Percentiles rank a stretch among this genome's conserved stretches.
These are phyloP conservation scores for Antitype chi DNA, from an alignment of 2,888 invertebrate genomes.

Conservation along the genomic window DNA sequence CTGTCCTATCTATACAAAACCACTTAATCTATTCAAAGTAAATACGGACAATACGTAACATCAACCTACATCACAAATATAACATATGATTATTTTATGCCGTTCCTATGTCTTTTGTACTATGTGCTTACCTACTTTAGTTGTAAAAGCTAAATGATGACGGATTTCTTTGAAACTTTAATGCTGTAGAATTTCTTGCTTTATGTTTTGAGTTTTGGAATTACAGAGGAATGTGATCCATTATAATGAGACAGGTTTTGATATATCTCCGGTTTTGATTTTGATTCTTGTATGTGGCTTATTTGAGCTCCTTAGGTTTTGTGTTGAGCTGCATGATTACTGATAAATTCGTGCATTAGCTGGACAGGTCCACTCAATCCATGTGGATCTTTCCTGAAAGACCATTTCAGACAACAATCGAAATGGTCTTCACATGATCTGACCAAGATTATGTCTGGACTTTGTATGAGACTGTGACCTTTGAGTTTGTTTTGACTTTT, in stretches of 20 bases:
- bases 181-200: neutral
- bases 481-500: too few species aligned
- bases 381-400: too few species aligned
- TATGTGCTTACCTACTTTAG: neutral
- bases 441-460: too few species aligned
- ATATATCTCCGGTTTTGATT: neutral
- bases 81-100: slow-evolving; percentile 23
- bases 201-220: neutral
- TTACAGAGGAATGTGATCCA: slow-evolving; percentile 1
- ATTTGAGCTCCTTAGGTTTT: neutral
- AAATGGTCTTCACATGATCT: too few species aligned
- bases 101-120: slow-evolving; percentile 1
- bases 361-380: too few species aligned
- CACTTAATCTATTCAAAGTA: slow-evolving; percentile 31
- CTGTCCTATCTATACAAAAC: slow-evolving; percentile 24
- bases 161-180: slow-evolving; percentile 10
- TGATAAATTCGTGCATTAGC: too few species aligned
- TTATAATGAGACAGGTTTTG: neutral
- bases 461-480: too few species aligned
- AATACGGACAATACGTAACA: slow-evolving; percentile 23
- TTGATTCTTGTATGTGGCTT: neutral
- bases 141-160: slow-evolving; percentile 20
- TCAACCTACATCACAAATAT: slow-evolving; percentile 13
- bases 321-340: too few species aligned
- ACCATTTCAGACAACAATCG: too few species aligned